Evolutionary conservation across 37 sponge, comb jelly and placozoan species (phyloP), one percentile per base, ranked within the genome.

Genomic region (Dysidea cf. avara): DNA sequence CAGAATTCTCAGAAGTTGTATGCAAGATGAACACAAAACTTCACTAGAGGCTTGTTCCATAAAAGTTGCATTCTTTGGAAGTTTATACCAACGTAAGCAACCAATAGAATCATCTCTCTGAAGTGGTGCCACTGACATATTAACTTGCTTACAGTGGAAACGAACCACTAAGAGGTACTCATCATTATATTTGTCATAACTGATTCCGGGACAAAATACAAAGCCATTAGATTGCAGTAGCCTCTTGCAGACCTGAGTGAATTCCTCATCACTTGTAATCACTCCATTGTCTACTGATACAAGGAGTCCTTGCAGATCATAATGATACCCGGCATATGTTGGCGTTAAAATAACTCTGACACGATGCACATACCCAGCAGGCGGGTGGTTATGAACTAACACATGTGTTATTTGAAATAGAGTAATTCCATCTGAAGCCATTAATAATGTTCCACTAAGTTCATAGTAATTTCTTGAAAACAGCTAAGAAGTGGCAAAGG

Each of bases 181-280:
- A 21, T 53, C 53, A 9, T 12, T 12, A 9, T 43, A 43, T 12
- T 5, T 9, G 9, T 43, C 46, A 43, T 43, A 43, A 9, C 46
- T 34, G 5, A 75, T 50, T 18, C 78, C 68, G 35, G 78, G 78
- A 66, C 78, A 77, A 36, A 77, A 77, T 39, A 66, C 66, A 56
- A 66, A 77, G 2, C 64, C 53, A 24, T 52, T 39, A 48, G 26
- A 61, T 18, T 12, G 37, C 16, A 51, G 2, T 30, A 61, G 11
- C 53, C 30, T 46, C 18, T 48, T 50, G 61, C 76, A 62, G 14
- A 75, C 29, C 28, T 28, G 29, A 20, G 61, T n/a, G 25, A 53
- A 61, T 4, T 75, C 64, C 30, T 75, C 65, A 75, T 7, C 24
- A 16, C 64, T 39, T 20, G 17, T 25, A 20, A 75, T 75, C 16